Conservation (phyloP, 2,797 vertebrate species). For the Takifugu rubripes region DNA sequence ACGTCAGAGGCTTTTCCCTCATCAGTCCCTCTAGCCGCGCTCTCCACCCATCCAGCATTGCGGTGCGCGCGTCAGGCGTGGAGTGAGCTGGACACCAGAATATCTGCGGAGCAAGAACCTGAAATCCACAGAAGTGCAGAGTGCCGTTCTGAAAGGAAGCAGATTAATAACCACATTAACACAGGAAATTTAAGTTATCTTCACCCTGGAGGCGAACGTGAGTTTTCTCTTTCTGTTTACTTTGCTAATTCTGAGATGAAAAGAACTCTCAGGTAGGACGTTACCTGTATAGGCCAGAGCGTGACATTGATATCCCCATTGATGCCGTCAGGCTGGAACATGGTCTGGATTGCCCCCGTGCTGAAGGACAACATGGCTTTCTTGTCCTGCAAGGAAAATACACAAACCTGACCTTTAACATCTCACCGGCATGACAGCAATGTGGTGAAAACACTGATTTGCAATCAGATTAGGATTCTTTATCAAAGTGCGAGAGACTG, state of each 20-base stretch:
- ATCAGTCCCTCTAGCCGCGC: constrained; percentile 74
- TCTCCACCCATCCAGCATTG: constrained; percentile 77
- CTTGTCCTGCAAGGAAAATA: constrained; percentile 71
- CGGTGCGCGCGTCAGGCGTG: constrained; percentile 36
- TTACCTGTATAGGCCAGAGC: constrained; percentile 90
- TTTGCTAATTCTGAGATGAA: background rate
- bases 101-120: constrained; percentile 85
- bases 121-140: constrained; percentile 86
- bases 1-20: constrained; percentile 80
- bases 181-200: background rate
- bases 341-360: constrained; percentile 74
- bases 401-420: no score
- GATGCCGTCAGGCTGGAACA: constrained; percentile 70
- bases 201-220: no score
- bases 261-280: no score
- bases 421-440: no score
- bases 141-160: constrained; percentile 76
- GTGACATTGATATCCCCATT: constrained; percentile 81
- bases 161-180: background rate
- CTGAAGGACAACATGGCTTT: constrained; percentile 85
- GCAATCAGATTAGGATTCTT: background rate
- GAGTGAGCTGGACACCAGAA: constrained; percentile 75
- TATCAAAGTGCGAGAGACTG: background rate
- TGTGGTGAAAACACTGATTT: no score
- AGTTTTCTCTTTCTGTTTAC: background rate